Conservation (phyloP, 2,797 vertebrate species). For the Fratercula arctica region DNA sequence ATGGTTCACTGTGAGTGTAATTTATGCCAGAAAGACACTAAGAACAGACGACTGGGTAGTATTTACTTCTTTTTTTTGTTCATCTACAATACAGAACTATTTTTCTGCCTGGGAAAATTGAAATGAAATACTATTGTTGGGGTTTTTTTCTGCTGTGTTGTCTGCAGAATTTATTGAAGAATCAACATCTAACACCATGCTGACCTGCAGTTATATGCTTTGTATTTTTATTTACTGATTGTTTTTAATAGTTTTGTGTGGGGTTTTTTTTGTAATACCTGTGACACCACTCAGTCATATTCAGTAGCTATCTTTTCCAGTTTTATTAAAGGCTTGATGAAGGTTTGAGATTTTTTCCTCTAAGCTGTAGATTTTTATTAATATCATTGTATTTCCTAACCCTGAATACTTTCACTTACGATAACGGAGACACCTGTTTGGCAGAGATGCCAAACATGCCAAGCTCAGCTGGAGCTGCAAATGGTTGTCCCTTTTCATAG, state of each 20-base stretch:
- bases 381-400: background rate
- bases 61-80: conserved; percentile 19
- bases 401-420: background rate
- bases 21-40: conserved; percentile 16
- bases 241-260: background rate
- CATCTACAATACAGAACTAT: background rate
- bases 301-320: background rate
- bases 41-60: background rate
- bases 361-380: background rate
- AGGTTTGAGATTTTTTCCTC: background rate
- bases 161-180: background rate
- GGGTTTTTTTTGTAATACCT: background rate
- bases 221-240: background rate
- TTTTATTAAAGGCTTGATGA: background rate
- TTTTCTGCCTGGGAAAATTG: background rate
- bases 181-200: background rate
- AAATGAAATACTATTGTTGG: background rate
- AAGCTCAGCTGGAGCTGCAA: background rate
- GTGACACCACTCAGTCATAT: background rate
- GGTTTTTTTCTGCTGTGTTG: background rate
- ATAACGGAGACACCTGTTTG: background rate
- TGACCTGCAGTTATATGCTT: background rate
- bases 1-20: background rate
- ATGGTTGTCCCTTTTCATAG: background rate
- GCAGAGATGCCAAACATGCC: background rate